Base-by-base conservation (phyloP, 2,888 invertebrate genomes). In the Aelia acuminata region DNA sequence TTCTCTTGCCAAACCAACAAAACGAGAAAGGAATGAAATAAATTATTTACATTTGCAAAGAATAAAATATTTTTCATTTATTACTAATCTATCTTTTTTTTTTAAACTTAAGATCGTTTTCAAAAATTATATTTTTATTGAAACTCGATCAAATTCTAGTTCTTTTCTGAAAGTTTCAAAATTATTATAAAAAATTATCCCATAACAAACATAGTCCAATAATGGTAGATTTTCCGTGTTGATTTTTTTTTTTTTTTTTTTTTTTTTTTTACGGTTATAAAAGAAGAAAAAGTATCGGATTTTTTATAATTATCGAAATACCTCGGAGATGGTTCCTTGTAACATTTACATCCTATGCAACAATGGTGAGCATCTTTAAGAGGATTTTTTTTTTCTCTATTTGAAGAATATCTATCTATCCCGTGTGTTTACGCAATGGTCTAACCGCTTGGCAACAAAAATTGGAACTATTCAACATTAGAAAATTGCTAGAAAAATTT, bases 311-410 rank as follows among this genome's bases (percentile, higher is more conserved):
- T 26, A 26, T 26, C 11, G 7, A 70, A 35, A 70, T 35, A 70
- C 15, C 31, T 35, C 0, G 13, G 26, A 2, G 26, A 57, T n/a
- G n/a, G n/a, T 8, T 31, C 15, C 7, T 1, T 26, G 31, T 70
- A 70, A 35, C 31, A 70, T 70, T 70, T 70, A 35, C 35, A 35
- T 70, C 31, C 63, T 70, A 35, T 70, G 35, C 63, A 70, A 70
- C 35, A 70, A 70, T 70, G 18, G 63, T 31, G 63, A 63, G 35
- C 31, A 70, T 70, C 20, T 70, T 35, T 13, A 18, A 2, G 31
- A 35, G 35, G 31, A 57, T 11, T 13, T 57, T 2, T 35, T 70
- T 70, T 15, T 57, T 70, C 7, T 70, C 31, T 0, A 5, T 18
- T 0, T 18, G 20, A 35, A 70, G 63, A 4, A 18, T 35, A 5